These are phyloP conservation scores for Drosophila fulvimacula DNA, from an alignment of 2,888 invertebrate genomes.

Conservation along the genomic window DNA sequence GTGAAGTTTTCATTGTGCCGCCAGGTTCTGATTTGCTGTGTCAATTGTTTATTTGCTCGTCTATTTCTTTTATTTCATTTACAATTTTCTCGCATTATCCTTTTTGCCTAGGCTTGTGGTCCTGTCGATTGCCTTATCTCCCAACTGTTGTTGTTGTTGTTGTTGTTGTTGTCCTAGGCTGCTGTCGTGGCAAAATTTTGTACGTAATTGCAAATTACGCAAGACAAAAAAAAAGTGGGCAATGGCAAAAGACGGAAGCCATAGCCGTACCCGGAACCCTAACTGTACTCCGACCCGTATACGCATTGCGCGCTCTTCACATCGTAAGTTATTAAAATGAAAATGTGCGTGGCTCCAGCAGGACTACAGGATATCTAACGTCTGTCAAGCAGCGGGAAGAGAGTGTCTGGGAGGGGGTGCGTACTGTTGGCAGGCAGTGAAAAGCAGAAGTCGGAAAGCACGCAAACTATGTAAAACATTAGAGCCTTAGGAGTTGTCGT, in stretches of 20 bases:
- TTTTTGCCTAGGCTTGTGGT: constrained; percentile 10
- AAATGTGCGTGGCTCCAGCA: constrained; percentile 57
- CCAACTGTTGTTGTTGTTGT: constrained; percentile 6
- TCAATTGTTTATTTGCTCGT: constrained; percentile 25
- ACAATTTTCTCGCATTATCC: constrained; percentile 44
- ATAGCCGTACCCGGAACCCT: constrained; percentile 5
- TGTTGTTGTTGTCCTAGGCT: constrained; percentile 11
- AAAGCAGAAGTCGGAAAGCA: constrained; percentile 36
- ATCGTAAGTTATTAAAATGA: constrained; percentile 60
- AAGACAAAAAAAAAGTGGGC: constrained; percentile 38
- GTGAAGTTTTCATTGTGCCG: constrained; percentile 7
- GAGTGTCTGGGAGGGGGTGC: constrained; percentile 11
- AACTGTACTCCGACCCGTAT: constrained; percentile 7
- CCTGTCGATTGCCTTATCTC: constrained; percentile 33
- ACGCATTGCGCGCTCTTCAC: constrained; percentile 13
- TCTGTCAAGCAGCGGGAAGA: neutral
- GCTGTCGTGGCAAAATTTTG: constrained; percentile 40
- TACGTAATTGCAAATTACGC: constrained; percentile 70
- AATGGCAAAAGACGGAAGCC: constrained; percentile 1
- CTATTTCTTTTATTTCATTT: constrained; percentile 37
- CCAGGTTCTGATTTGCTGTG: constrained; percentile 26
- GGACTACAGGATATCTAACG: constrained; percentile 40
- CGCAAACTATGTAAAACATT: constrained; percentile 62
- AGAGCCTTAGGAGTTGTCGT: constrained; percentile 24
- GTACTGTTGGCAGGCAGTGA: neutral